Conservation (phyloP, 2,888 invertebrate genomes). For the Noctua janthe region DNA sequence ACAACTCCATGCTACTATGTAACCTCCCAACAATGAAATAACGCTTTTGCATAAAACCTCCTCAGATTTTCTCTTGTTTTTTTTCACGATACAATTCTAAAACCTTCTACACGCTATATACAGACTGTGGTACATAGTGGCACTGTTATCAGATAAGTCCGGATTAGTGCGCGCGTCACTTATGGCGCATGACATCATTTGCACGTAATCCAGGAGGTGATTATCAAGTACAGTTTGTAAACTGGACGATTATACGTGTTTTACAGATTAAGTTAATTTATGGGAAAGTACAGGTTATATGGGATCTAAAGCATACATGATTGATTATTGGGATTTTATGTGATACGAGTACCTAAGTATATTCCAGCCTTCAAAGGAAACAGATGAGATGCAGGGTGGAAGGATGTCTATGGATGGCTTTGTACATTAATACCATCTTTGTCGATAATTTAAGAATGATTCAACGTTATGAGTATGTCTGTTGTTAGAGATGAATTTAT, state of each 20-base stretch:
- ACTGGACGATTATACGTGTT: conserved; percentile 48
- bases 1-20: neutral
- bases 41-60: neutral
- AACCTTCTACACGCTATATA: conserved; percentile 37
- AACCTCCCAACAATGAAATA: neutral
- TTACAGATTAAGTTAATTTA: conserved; percentile 46
- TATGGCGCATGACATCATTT: conserved; percentile 60
- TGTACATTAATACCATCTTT: too few relatives aligned
- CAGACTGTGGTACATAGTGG: conserved; percentile 63
- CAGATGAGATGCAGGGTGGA: too few relatives aligned
- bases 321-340: neutral
- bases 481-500: too few relatives aligned
- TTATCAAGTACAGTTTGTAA: conserved; percentile 59
- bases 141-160: conserved; percentile 67
- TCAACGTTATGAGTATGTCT: too few relatives aligned
- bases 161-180: conserved; percentile 65
- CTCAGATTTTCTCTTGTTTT: neutral
- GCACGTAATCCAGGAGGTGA: conserved; percentile 61
- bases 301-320: conserved; percentile 8
- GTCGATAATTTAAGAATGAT: too few relatives aligned
- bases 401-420: too few relatives aligned
- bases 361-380: too few relatives aligned
- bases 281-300: conserved; percentile 13
- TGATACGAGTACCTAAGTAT: too few relatives aligned
- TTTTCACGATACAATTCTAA: conserved; percentile 15